Evolutionary conservation across 2,888 invertebrate genomes (phyloP).

Genomic region (Amitus sp.): DNA sequence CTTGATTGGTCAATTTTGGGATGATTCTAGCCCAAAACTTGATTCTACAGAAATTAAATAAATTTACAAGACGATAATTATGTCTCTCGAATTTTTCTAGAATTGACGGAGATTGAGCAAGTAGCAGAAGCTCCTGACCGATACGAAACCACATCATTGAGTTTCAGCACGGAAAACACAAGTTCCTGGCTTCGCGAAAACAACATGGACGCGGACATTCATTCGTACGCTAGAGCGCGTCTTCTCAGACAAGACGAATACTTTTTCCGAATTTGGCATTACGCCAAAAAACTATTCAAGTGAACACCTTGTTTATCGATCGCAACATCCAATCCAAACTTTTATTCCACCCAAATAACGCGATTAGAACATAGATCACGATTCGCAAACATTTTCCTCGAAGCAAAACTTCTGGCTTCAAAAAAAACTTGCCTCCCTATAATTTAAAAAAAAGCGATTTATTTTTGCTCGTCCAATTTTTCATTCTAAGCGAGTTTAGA

Average conservation of each 20-base stretch:
- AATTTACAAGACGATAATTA: no score
- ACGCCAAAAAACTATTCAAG: slow-evolving; percentile 80
- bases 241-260: slow-evolving; percentile 89
- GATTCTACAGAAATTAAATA: no score
- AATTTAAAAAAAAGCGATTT: slow-evolving; percentile 16
- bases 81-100: no score
- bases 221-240: slow-evolving; percentile 87
- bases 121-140: slow-evolving; percentile 75
- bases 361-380: no score
- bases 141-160: slow-evolving; percentile 78
- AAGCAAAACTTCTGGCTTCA: background rate
- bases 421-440: slow-evolving; percentile 13
- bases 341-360: no score
- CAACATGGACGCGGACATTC: slow-evolving; percentile 93
- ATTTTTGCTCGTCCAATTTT: slow-evolving; percentile 9
- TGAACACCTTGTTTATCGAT: slow-evolving; percentile 67
- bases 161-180: slow-evolving; percentile 91
- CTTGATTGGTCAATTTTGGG: no score
- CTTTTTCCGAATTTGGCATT: slow-evolving; percentile 94
- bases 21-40: no score
- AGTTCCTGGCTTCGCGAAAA: slow-evolving; percentile 94
- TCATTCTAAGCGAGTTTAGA: slow-evolving; percentile 22
- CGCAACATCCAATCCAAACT: no score
- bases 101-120: slow-evolving; percentile 68
- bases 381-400: no score